Evolutionary conservation across 2,888 invertebrate species (phyloP).

Genomic region (Nezara viridula): DNA sequence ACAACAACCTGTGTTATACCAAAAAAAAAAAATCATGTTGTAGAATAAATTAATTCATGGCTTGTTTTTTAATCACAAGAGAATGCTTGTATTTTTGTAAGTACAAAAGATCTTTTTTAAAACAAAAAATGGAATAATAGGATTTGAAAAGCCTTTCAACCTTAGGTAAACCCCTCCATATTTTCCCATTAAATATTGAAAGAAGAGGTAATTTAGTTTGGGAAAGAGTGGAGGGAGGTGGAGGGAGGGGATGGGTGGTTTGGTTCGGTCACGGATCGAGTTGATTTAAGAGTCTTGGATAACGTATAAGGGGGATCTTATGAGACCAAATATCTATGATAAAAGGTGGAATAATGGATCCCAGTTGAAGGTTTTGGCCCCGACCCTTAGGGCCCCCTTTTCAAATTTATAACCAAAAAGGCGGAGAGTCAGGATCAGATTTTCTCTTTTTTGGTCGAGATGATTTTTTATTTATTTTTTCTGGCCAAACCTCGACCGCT

Average conservation of each 20-base stretch:
- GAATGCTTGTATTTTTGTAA: neutral
- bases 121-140: neutral
- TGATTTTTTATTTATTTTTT: neutral
- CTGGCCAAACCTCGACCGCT: neutral
- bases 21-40: too few species aligned
- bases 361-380: conserved; percentile 1
- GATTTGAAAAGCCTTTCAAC: neutral
- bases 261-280: neutral
- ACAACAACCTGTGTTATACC: too few species aligned
- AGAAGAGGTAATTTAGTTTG: conserved; percentile 45
- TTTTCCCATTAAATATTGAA: conserved; percentile 51
- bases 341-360: conserved; percentile 48
- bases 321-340: conserved; percentile 42
- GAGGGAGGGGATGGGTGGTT: neutral
- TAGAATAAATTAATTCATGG: too few species aligned
- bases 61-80: too few species aligned
- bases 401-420: conserved; percentile 44
- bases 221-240: neutral
- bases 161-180: neutral
- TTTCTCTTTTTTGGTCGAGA: neutral
- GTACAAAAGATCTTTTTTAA: neutral
- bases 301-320: neutral
- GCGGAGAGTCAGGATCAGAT: neutral
- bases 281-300: conserved; percentile 42
- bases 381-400: neutral